Conservation (phyloP, 2,113 vertebrate species). For the Pongo abelii region DNA sequence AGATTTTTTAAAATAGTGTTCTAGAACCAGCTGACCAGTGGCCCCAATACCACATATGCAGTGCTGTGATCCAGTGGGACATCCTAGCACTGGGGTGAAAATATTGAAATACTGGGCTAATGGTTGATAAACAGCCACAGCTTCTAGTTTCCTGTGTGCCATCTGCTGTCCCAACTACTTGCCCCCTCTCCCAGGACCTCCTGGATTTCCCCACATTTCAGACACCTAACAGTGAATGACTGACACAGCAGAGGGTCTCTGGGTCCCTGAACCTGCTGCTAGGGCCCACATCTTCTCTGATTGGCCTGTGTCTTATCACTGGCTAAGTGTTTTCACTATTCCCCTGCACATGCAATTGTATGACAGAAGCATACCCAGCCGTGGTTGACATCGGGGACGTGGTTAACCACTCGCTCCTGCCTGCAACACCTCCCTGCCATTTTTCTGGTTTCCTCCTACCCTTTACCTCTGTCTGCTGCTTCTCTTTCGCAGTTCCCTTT, state of each 20-base stretch:
- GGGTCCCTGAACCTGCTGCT: background rate
- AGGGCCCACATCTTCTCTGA: background rate
- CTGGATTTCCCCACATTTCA: background rate
- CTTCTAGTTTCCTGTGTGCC: too few relatives aligned
- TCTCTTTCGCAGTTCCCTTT: background rate
- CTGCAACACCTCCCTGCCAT: background rate
- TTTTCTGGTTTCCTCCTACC: background rate
- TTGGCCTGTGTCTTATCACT: background rate
- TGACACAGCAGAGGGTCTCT: background rate
- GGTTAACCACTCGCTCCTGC: background rate
- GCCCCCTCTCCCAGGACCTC: background rate
- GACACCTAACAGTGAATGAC: background rate
- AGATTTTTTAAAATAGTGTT: background rate
- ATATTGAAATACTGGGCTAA: background rate
- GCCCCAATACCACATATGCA: fast-evolving
- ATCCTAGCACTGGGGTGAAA: background rate
- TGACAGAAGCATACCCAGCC: background rate
- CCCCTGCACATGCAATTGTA: fast-evolving
- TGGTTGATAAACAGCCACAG: fast-evolving
- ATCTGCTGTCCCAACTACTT: background rate
- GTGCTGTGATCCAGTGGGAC: background rate
- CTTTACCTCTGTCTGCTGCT: too few relatives aligned
- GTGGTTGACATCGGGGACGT: fast-evolving
- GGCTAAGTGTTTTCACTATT: fast-evolving
- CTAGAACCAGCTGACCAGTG: background rate